These are phyloP conservation scores for Saguinus midas DNA, from an alignment of 2,113 vertebrate species.

Conservation along the genomic window DNA sequence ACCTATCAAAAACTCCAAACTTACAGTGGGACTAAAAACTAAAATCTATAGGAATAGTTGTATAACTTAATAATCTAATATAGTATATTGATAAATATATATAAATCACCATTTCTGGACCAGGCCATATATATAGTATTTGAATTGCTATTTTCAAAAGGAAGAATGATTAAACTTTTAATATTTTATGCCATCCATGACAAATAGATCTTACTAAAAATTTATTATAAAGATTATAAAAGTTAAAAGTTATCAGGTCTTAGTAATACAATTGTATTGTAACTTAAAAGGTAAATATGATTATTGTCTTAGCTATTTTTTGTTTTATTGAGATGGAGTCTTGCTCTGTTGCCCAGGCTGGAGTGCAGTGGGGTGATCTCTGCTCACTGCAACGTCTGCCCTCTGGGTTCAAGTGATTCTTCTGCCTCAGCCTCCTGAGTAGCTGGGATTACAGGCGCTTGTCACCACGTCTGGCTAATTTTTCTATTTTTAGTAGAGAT, in stretches of 20 bases:
- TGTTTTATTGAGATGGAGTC: too few relatives aligned
- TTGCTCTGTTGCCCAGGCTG: too few relatives aligned
- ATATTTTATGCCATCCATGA: not conserved
- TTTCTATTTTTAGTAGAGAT: too few relatives aligned
- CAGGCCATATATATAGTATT: not conserved
- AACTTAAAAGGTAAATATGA: not conserved
- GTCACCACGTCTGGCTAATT: too few relatives aligned
- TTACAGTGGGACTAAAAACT: slow-evolving; percentile 2
- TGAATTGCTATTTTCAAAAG: slow-evolving; percentile 6
- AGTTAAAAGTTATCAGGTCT: not conserved
- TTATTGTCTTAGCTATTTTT: not conserved
- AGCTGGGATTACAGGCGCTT: too few relatives aligned
- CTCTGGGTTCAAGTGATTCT: too few relatives aligned
- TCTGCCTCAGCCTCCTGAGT: too few relatives aligned
- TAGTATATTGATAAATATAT: not conserved
- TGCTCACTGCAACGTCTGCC: too few relatives aligned
- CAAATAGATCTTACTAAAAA: not conserved
- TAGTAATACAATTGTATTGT: not conserved
- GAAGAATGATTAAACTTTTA: not conserved
- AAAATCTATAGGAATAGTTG: not conserved
- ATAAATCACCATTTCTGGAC: not conserved
- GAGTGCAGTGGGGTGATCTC: too few relatives aligned
- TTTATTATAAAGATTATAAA: not conserved
- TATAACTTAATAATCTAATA: not conserved
- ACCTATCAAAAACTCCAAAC: not conserved